These are phyloP conservation scores for Platygyra sinensis DNA, from an alignment of 64 coral and sea anemone species.

Conservation along the genomic window DNA sequence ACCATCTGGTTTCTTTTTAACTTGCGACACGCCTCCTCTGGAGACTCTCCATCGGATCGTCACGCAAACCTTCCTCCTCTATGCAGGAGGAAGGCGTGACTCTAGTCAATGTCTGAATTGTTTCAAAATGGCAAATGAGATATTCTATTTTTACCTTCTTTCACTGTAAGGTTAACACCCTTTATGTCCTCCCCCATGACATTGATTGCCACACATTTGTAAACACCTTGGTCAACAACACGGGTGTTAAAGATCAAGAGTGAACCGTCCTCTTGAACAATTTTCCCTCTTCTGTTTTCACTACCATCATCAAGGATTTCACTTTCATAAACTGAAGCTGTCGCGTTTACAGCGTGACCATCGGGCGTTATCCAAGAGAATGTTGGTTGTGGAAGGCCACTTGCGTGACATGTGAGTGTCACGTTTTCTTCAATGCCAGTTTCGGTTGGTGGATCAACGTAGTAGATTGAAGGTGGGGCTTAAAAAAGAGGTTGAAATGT, in stretches of 20 bases:
- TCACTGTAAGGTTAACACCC: conserved; percentile 45
- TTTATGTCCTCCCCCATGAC: conserved; percentile 31
- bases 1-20: too few relatives aligned
- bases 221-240: conserved; percentile 53
- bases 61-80: too few relatives aligned
- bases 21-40: too few relatives aligned
- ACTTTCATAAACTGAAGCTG: not conserved
- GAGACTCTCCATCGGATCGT: too few relatives aligned
- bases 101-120: too few relatives aligned
- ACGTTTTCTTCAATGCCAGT: conserved; percentile 27
- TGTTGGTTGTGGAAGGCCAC: conserved; percentile 29
- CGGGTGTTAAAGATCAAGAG: conserved; percentile 51
- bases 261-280: conserved; percentile 48
- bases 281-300: not conserved
- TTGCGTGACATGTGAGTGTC: conserved; percentile 36
- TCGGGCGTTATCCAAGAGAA: conserved; percentile 34
- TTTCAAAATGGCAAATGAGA: too few relatives aligned
- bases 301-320: conserved; percentile 39
- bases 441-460: not conserved
- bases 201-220: conserved; percentile 67
- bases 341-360: not conserved
- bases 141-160: conserved; percentile 39
- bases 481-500: not conserved
- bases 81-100: too few relatives aligned
- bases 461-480: conserved; percentile 32